Evolutionary conservation across 1,140 invertebrate species (phyloP), one percentile per base, ranked within the genome.

Genomic region (Drosophila malerkotliana): DNA sequence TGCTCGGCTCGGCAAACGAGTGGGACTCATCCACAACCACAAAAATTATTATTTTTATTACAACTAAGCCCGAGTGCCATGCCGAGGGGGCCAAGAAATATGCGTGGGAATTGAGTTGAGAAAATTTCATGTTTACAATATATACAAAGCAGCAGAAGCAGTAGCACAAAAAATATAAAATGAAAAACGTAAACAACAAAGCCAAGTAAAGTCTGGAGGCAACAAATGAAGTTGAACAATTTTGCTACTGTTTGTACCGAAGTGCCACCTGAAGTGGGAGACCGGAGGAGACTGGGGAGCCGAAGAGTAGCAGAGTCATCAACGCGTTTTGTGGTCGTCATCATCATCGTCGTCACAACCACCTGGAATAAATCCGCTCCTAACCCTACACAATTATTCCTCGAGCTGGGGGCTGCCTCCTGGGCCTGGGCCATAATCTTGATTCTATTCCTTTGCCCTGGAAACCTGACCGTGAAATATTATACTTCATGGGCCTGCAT

Each of bases 51-150:
- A 82, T 82, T 77, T 76, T 79, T 72, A 77, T 77, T 77, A 77
- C 41, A 48, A 73, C 45, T 45, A 54, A 72, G 68, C 47, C 56
- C 30, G 21, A 53, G 26, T 14, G 32, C 18, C 52, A 56, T 9
- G 49, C 12, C 39, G 14, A 14, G n/a, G 39, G 39, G 39, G 24
- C 45, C 59, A 58, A 71, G 61, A 67, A 84, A 80, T 76, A 85
- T 84, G 80, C 80, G 81, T 84, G 80, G 80, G 80, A 84, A 84
- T 79, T 62, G 71, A 84, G 77, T 76, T 77, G 77, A 68, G 76
- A 79, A 79, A 83, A 62, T 60, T 63, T 71, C 47, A 77, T 81
- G 67, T 73, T 81, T 67, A 81, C 61, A 77, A 59, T 44, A 61
- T 32, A 68, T 32, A 67, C 52, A 74, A 51, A 57, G 47, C 58